Percentiles rank a stretch among this genome's conserved stretches.
phyloP scores from a whole-genome alignment of 2,797 vertebrate genomes.

The Gobio occitaniae region DNA sequence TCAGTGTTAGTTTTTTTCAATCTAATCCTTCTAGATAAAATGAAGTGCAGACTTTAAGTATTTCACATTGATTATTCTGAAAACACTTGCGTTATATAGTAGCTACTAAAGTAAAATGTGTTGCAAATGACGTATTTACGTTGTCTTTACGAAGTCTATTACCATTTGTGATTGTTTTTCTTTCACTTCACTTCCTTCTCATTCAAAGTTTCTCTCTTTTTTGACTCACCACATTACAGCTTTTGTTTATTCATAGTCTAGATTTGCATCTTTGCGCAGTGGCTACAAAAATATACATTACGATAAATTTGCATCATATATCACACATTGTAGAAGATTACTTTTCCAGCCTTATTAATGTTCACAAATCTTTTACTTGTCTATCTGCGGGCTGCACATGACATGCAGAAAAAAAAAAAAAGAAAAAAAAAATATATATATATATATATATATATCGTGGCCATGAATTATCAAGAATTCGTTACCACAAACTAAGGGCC shows the following conservation, averaged over 20 bases:
- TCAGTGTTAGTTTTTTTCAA: background rate
- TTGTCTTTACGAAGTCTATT: background rate
- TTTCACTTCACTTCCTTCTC: background rate
- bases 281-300: background rate
- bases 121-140: background rate
- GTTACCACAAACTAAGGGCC: too few relatives aligned
- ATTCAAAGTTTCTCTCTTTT: background rate
- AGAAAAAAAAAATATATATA: too few relatives aligned
- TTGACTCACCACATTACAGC: background rate
- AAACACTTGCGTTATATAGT: background rate
- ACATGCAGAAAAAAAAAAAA: too few relatives aligned
- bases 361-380: slow-evolving; percentile 1
- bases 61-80: background rate
- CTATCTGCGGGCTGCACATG: background rate
- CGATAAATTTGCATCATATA: background rate
- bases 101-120: background rate
- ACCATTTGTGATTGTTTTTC: background rate
- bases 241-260: background rate
- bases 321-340: background rate
- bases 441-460: too few relatives aligned
- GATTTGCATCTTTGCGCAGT: background rate
- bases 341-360: background rate
- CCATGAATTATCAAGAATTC: too few relatives aligned
- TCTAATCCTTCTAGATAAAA: background rate
- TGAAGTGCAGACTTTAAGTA: background rate